Percentiles rank a stretch among this genome's conserved stretches.
Evolutionary conservation across 2,113 vertebrate genomes (phyloP).

Genomic region (Mastomys natalensis): DNA sequence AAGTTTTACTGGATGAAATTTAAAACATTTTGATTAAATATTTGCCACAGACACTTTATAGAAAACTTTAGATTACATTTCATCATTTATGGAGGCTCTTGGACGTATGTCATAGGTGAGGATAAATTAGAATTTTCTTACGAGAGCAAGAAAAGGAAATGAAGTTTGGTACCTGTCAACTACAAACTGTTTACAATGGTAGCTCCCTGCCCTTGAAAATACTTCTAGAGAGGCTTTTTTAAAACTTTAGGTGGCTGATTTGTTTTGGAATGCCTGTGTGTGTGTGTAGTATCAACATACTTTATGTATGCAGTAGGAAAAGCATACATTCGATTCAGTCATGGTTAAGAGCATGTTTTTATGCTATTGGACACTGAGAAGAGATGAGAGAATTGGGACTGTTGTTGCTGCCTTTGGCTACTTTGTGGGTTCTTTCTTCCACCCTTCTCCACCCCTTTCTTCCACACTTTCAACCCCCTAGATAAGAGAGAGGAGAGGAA

Average conservation of each 20-base stretch:
- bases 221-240: neutral
- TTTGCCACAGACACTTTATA: neutral
- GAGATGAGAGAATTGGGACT: constrained; percentile 10
- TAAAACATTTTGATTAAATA: constrained; percentile 25
- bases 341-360: constrained; percentile 9
- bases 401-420: neutral
- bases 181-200: constrained; percentile 2
- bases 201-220: neutral
- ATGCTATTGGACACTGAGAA: constrained; percentile 11
- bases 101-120: constrained; percentile 30
- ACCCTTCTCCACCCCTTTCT: too few species aligned
- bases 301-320: neutral
- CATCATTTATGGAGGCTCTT: neutral
- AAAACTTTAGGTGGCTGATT: neutral
- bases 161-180: neutral
- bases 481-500: too few species aligned
- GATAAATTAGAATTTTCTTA: constrained; percentile 28
- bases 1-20: constrained; percentile 37
- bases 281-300: neutral
- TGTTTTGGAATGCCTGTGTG: neutral
- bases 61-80: constrained; percentile 48
- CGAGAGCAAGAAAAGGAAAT: constrained; percentile 5
- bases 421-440: too few species aligned
- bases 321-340: neutral
- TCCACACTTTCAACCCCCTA: too few species aligned